Evolutionary conservation across 2,113 vertebrate genomes (phyloP).

Genomic region (Alligator mississippiensis): DNA sequence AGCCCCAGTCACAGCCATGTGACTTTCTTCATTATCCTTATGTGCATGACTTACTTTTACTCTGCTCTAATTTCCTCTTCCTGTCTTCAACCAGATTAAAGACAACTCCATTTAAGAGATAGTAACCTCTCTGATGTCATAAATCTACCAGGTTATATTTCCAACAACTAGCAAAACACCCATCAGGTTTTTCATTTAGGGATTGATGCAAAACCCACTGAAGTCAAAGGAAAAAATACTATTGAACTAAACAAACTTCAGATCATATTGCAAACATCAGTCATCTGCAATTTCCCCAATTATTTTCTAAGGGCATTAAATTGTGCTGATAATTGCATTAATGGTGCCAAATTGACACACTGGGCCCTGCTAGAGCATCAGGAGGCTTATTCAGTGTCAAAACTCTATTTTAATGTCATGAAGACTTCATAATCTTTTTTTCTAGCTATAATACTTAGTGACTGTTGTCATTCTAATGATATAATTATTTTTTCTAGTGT

Average conservation of each 20-base stretch:
- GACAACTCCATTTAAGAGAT: slow-evolving; percentile 1
- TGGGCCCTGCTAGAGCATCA: not conserved
- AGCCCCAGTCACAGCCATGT: not conserved
- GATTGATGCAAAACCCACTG: not conserved
- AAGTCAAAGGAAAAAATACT: slow-evolving; percentile 7
- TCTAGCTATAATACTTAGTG: not conserved
- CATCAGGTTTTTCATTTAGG: not conserved
- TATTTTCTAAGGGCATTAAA: not conserved
- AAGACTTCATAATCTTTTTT: not conserved
- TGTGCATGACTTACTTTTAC: not conserved
- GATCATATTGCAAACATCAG: not conserved
- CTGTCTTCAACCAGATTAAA: slow-evolving; percentile 24
- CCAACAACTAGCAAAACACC: slow-evolving; percentile 43
- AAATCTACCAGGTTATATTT: not conserved
- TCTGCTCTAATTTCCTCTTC: slow-evolving; percentile 31
- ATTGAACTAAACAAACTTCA: slow-evolving; percentile 6
- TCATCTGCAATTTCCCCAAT: not conserved
- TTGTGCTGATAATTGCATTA: not conserved
- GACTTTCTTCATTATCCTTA: not conserved
- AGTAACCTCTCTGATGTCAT: not conserved
- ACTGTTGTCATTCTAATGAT: not conserved
- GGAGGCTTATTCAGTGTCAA: not conserved
- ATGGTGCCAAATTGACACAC: not conserved
- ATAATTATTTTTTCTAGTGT: not conserved
- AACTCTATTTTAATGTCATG: not conserved